Evolutionary conservation across 2,888 invertebrate species (phyloP), one percentile per base, ranked within the genome.

Genomic region (Oxycera nigricornis): DNA sequence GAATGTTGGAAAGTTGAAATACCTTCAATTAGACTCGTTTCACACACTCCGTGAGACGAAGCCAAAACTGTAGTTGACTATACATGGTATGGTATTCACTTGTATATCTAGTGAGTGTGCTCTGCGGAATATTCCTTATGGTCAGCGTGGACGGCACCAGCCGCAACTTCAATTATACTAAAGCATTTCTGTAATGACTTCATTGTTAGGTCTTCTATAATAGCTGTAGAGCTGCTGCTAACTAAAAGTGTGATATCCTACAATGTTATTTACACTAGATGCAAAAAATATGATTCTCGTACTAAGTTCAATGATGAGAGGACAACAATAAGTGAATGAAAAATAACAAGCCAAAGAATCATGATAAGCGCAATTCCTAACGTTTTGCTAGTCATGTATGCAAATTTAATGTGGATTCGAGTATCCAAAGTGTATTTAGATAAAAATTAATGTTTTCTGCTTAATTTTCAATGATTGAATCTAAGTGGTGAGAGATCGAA

Each of bases 131-230:
- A 55, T 30, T 55, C 70, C 52, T 24, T 31, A 31, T n/a, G 68
- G 24, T 22, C 26, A 50, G 28, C 7, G 35, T 20, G 52, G 22
- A 55, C 52, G 55, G 31, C 55, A 31, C 55, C 30, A 31, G 31
- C 31, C 55, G 22, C 55, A 55, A 55, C 55, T 70, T 70, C 52
- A 70, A 52, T 70, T 70, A 55, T 55, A 52, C 31, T 55, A 70
- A 70, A 55, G 55, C 70, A 55, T 70, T 52, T 73, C 65, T 59
- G 72, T 75, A 75, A 75, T 75, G 75, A 73, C 75, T 75, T 75
- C 73, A 75, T 75, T 75, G 75, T 75, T 75, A 39, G 70, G 52
- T 62, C 61, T 39, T 50, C 46, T 70, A 70, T 70, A 68, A 46
- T 68, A 26, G 55, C 65, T 65, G 28, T 11, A 24, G 39, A 41